Percentiles rank a stretch among this genome's conserved stretches.
phyloP scores from a whole-genome alignment of 2,797 vertebrate species.

The Neosilurus hyrtlii region DNA sequence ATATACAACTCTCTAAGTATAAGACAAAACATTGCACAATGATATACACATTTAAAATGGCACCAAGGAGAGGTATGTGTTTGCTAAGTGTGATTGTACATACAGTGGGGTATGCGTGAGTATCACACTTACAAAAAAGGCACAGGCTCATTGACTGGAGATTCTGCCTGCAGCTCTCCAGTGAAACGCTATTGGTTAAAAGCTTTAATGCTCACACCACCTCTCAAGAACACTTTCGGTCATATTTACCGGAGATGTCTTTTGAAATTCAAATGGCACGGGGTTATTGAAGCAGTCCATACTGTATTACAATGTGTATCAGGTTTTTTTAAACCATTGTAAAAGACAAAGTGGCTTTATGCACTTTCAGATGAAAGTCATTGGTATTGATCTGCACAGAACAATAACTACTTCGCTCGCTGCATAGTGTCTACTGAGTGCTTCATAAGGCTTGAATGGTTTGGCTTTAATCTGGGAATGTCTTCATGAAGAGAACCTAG shows the following conservation, averaged over 20 bases:
- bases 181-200: constrained; percentile 58
- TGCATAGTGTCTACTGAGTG: not conserved
- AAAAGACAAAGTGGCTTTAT: constrained; percentile 8
- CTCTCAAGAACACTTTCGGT: constrained; percentile 52
- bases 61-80: constrained; percentile 3
- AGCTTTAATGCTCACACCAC: constrained; percentile 17
- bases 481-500: not conserved
- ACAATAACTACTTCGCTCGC: not conserved
- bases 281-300: not conserved
- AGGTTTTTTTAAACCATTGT: not conserved
- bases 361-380: constrained; percentile 35
- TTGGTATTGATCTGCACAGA: constrained; percentile 12
- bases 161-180: constrained; percentile 89
- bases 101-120: constrained; percentile 17
- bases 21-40: constrained; percentile 76
- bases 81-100: not conserved
- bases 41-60: constrained; percentile 38
- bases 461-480: constrained; percentile 7
- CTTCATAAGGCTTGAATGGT: not conserved
- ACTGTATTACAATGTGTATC: constrained; percentile 11
- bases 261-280: constrained; percentile 18
- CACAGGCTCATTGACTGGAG: constrained; percentile 71
- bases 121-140: constrained; percentile 54
- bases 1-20: constrained; percentile 82
- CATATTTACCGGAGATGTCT: constrained; percentile 4